A percentile compares a stretch with the other conserved stretches of the same genome.
Evolutionary conservation across 2,888 invertebrate species (phyloP).

Genomic region (Ornithoptera alexandrae): DNA sequence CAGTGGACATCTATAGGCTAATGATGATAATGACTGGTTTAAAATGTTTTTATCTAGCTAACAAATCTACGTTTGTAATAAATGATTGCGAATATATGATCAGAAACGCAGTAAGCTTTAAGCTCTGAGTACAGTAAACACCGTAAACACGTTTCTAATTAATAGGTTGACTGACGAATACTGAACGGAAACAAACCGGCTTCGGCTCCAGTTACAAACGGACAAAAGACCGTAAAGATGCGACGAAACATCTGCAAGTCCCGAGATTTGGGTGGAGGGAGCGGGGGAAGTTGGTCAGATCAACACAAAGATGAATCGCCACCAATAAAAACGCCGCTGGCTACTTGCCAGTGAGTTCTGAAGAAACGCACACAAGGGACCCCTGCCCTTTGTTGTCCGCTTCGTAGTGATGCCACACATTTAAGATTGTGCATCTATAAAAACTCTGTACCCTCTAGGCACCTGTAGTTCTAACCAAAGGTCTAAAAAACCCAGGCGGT

Average conservation of each 20-base stretch:
- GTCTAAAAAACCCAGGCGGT: too few species aligned
- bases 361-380: constrained; percentile 18
- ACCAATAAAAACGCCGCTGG: constrained; percentile 21
- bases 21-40: too few species aligned
- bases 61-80: too few species aligned
- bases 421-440: too few species aligned
- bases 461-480: too few species aligned
- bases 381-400: constrained; percentile 18
- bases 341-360: constrained; percentile 18
- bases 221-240: constrained; percentile 24
- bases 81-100: too few species aligned
- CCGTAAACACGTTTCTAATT: constrained; percentile 12
- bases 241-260: constrained; percentile 19
- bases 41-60: too few species aligned
- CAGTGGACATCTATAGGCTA: too few species aligned
- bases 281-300: background rate
- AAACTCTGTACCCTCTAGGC: too few species aligned
- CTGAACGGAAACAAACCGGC: constrained; percentile 7
- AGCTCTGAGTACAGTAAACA: too few species aligned
- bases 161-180: constrained; percentile 3
- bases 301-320: constrained; percentile 18
- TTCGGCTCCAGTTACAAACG: constrained; percentile 8
- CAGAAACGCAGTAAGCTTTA: too few species aligned
- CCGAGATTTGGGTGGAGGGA: background rate
- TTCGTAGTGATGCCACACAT: background rate